Conservation (phyloP, 1,140 invertebrate species). For the Zaprionus ornatus region DNA sequence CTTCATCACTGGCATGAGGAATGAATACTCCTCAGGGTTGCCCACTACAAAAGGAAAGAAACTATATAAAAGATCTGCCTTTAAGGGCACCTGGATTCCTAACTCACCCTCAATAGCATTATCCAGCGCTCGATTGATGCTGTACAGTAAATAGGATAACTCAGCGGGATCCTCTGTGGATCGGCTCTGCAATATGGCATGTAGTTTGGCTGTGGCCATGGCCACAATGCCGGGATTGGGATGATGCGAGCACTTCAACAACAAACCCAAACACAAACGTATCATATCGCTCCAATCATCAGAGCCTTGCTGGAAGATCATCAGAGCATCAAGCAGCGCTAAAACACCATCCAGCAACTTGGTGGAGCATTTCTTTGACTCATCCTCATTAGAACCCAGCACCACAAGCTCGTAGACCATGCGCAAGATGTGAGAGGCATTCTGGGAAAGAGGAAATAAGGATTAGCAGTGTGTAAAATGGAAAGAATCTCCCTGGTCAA, state of each 20-base stretch:
- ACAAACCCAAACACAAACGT: constrained; percentile 84
- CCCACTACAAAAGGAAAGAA: constrained; percentile 71
- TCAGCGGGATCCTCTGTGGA: constrained; percentile 85
- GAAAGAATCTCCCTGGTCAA: neutral
- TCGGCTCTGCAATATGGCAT: constrained; percentile 86
- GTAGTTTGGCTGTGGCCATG: constrained; percentile 87
- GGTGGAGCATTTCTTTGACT: constrained; percentile 85
- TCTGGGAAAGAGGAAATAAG: constrained; percentile 51
- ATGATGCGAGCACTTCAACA: constrained; percentile 86
- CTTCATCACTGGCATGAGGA: constrained; percentile 87
- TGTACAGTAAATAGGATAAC: constrained; percentile 85
- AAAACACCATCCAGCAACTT: constrained; percentile 86
- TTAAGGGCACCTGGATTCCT: rapidly evolving
- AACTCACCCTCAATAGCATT: constrained; percentile 83
- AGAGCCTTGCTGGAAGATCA: constrained; percentile 85
- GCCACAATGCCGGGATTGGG: constrained; percentile 86
- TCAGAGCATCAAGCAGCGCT: constrained; percentile 84
- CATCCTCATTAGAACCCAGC: constrained; percentile 85
- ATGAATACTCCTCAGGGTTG: constrained; percentile 87
- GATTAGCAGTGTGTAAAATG: neutral
- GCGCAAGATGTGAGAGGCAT: constrained; percentile 86
- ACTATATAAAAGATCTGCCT: neutral
- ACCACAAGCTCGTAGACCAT: constrained; percentile 87
- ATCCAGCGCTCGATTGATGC: constrained; percentile 83
- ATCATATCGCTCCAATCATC: constrained; percentile 87